Conservation (phyloP, 2,888 invertebrate genomes). For the Dyspetes luteomarginatus region DNA sequence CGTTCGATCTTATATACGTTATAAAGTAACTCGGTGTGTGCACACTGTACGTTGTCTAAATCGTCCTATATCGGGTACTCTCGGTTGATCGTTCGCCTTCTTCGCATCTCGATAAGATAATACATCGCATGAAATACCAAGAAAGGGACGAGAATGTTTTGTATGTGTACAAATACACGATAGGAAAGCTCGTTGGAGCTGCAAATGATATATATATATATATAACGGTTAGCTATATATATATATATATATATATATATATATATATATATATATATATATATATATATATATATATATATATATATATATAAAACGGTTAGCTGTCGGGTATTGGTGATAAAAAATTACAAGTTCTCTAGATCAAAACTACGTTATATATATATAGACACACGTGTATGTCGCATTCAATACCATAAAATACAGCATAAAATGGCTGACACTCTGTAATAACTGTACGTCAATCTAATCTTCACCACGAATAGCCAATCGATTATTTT, state of each 20-base stretch:
- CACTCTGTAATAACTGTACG: not conserved
- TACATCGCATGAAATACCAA: slow-evolving; percentile 35
- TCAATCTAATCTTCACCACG: no score
- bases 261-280: no score
- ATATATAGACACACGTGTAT: no score
- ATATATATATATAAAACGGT: slow-evolving; percentile 20
- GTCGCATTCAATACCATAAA: not conserved
- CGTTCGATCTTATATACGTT: slow-evolving; percentile 26
- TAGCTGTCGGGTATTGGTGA: not conserved
- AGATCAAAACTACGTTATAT: not conserved
- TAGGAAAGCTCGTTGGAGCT: not conserved
- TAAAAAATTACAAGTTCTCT: not conserved
- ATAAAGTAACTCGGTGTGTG: slow-evolving; percentile 23
- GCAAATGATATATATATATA: no score
- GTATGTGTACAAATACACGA: not conserved
- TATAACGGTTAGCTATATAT: no score
- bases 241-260: no score
- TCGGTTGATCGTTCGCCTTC: slow-evolving; percentile 23
- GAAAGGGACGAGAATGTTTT: slow-evolving; percentile 4
- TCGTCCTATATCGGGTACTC: no score
- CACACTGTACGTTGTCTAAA: slow-evolving; percentile 15
- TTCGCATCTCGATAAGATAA: slow-evolving; percentile 56
- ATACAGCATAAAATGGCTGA: not conserved
- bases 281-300: no score
- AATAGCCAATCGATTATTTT: no score